These are phyloP conservation scores for Spea hammondii DNA, from an alignment of 2,797 vertebrate genomes.

Conservation along the genomic window DNA sequence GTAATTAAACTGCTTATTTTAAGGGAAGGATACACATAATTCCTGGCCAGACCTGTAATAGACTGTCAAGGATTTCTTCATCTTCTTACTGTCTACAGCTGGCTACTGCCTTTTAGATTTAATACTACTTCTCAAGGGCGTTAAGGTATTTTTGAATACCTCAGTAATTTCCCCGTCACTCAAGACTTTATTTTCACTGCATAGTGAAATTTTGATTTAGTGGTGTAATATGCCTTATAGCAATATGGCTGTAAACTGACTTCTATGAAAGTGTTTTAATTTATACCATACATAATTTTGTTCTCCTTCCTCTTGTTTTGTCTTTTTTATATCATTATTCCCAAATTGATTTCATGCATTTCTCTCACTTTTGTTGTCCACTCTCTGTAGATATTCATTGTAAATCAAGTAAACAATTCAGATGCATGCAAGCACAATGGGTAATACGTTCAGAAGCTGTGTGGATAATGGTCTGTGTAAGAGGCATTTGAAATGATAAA, in stretches of 20 bases:
- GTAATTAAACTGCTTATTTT: too few species aligned
- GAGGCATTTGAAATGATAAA: constrained; percentile 3
- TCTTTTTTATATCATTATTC: not conserved
- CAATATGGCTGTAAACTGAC: not conserved
- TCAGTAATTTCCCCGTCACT: not conserved
- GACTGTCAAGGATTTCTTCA: too few species aligned
- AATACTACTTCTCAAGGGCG: too few species aligned
- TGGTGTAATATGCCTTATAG: not conserved
- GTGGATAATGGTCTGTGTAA: constrained; percentile 7
- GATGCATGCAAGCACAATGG: not conserved
- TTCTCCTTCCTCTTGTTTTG: constrained; percentile 4
- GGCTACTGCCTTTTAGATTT: too few species aligned
- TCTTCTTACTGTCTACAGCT: too few species aligned
- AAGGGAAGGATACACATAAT: too few species aligned
- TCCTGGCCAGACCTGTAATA: too few species aligned
- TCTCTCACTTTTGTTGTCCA: not conserved
- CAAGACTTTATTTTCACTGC: not conserved
- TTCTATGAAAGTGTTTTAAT: not conserved
- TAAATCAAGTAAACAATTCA: constrained; percentile 5
- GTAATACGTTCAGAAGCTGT: not conserved
- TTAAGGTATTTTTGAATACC: not conserved
- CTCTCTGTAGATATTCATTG: not conserved
- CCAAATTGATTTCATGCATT: constrained; percentile 3
- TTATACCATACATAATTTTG: not conserved
- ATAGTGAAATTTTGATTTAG: not conserved